These are phyloP conservation scores for Magallana angulata DNA, from an alignment of 1,140 invertebrate species.

Conservation along the genomic window DNA sequence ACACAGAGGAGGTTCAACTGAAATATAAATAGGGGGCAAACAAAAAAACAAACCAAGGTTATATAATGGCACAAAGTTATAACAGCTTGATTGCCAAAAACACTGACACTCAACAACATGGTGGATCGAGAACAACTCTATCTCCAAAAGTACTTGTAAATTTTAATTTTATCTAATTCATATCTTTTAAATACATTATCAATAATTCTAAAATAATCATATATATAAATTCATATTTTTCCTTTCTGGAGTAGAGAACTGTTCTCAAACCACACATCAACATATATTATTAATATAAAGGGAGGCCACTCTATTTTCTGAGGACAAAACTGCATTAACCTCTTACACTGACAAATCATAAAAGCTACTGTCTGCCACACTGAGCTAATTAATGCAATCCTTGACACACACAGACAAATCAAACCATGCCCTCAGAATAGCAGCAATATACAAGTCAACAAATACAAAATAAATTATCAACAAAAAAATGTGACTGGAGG, in stretches of 20 bases:
- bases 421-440: slow-evolving; percentile 13
- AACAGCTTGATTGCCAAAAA: slow-evolving; percentile 37
- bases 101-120: slow-evolving; percentile 37
- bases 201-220: background rate
- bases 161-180: background rate
- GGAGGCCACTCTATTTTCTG: slow-evolving; percentile 13
- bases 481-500: slow-evolving; percentile 48
- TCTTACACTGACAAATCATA: background rate
- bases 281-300: background rate
- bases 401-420: slow-evolving; percentile 6
- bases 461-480: slow-evolving; percentile 48
- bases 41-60: slow-evolving; percentile 36
- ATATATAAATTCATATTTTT: background rate
- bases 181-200: background rate
- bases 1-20: slow-evolving; percentile 3
- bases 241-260: slow-evolving; percentile 1
- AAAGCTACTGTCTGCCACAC: background rate
- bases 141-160: background rate
- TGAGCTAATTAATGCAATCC: background rate
- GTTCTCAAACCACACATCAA: slow-evolving; percentile 31
- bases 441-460: slow-evolving; percentile 23
- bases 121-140: background rate
- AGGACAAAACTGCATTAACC: slow-evolving; percentile 18
- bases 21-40: slow-evolving; percentile 34
- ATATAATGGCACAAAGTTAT: slow-evolving; percentile 30